Conservation (phyloP, 1,140 invertebrate genomes). For the Trinorchestia longiramus region DNA sequence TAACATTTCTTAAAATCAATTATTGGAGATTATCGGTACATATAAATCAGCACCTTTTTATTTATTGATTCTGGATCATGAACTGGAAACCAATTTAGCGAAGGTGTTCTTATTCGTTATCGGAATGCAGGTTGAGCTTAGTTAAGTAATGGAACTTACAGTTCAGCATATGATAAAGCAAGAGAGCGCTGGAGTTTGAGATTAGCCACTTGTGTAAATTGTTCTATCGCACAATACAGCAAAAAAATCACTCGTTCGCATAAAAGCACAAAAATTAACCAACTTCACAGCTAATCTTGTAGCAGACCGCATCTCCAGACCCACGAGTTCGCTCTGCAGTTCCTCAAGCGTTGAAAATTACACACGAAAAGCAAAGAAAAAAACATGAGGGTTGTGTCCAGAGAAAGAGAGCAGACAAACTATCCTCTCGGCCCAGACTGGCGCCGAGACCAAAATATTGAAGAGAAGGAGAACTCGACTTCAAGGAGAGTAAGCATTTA, state of each 20-base stretch:
- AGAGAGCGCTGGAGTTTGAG: too few species aligned
- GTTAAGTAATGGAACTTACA: too few species aligned
- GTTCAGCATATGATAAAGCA: too few species aligned
- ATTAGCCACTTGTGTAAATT: not conserved
- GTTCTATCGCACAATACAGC: not conserved
- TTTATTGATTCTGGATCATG: too few species aligned
- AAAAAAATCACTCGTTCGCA: not conserved
- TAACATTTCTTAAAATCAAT: too few species aligned
- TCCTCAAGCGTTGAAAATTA: not conserved
- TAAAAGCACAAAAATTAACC: not conserved
- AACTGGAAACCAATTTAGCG: too few species aligned
- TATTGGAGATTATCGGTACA: too few species aligned
- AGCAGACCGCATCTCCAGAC: not conserved
- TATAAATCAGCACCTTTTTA: too few species aligned
- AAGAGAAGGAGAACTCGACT: not conserved
- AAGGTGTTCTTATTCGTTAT: too few species aligned
- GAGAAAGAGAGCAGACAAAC: not conserved
- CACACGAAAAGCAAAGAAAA: not conserved
- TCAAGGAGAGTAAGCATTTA: not conserved
- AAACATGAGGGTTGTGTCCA: not conserved
- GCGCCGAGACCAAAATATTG: not conserved
- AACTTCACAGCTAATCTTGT: not conserved
- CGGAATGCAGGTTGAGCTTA: too few species aligned
- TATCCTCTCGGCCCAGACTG: not conserved
- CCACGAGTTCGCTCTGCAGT: not conserved